A percentile compares a stretch with the other conserved stretches of the same genome.
Conservation (phyloP, 2,888 invertebrate species). For the Stenodema calcarata region DNA sequence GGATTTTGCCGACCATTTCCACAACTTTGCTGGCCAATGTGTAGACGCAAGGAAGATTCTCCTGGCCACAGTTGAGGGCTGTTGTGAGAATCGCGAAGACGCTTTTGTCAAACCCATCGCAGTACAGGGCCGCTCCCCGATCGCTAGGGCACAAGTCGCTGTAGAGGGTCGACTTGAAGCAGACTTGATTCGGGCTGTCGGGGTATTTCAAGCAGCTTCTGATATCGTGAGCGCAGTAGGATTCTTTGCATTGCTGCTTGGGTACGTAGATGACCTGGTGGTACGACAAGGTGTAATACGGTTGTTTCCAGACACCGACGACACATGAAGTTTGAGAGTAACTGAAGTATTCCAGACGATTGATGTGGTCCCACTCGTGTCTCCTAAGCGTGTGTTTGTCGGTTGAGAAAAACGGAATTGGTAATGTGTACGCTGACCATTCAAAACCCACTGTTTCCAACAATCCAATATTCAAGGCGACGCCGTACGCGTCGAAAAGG, state of each 20-base stretch:
- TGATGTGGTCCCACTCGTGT: background rate
- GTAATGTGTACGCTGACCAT: background rate
- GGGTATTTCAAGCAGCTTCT: background rate
- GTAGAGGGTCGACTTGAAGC: background rate
- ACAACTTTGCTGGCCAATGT: background rate
- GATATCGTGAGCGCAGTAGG: background rate
- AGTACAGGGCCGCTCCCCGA: background rate
- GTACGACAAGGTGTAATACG: background rate
- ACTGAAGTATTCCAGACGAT: background rate
- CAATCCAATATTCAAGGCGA: background rate
- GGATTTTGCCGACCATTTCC: background rate
- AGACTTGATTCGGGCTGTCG: background rate
- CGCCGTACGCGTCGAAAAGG: background rate
- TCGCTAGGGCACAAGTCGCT: background rate
- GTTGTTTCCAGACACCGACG: background rate
- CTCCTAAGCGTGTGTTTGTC: background rate
- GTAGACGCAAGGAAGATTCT: background rate
- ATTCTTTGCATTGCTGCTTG: background rate
- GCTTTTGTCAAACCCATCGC: background rate
- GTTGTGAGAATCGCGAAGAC: background rate
- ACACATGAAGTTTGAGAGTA: background rate
- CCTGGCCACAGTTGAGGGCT: background rate
- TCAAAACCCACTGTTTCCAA: background rate
- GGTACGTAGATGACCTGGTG: background rate
- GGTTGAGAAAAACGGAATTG: background rate